A percentile compares a stretch with the other conserved stretches of the same genome.
Conservation (phyloP, 2,888 invertebrate genomes). For the Congeria kusceri region DNA sequence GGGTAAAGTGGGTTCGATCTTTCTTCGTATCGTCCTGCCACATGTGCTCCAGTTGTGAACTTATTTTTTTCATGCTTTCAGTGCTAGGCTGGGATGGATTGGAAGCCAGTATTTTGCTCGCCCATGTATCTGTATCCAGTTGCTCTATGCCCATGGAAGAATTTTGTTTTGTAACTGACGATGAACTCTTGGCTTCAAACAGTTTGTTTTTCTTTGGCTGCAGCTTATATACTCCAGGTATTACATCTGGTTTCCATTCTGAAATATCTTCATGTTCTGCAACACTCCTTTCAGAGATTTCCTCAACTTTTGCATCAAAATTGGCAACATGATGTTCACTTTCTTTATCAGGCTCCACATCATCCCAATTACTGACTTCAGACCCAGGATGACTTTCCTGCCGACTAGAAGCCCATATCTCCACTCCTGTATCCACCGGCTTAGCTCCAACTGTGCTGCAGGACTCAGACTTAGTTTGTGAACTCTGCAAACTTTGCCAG, state of each 20-base stretch:
- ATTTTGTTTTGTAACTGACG: too few species aligned
- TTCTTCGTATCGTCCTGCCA: slow-evolving; percentile 64
- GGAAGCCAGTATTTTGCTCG: slow-evolving; percentile 52
- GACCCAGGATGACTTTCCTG: background rate
- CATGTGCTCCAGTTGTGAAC: slow-evolving; percentile 54
- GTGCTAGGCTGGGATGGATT: slow-evolving; percentile 50
- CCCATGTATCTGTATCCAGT: slow-evolving; percentile 50
- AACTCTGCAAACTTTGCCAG: too few species aligned
- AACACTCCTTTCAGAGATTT: slow-evolving; percentile 29
- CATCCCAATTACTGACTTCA: too few species aligned
- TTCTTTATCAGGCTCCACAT: slow-evolving; percentile 27
- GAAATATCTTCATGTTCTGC: slow-evolving; percentile 17
- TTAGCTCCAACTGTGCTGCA: too few species aligned
- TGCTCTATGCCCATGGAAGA: too few species aligned
- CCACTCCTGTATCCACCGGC: background rate
- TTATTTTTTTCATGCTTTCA: slow-evolving; percentile 56
- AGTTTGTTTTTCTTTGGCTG: too few species aligned
- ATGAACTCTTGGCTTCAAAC: too few species aligned
- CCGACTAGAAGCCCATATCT: background rate
- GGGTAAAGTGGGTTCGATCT: slow-evolving; percentile 56
- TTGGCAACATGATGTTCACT: slow-evolving; percentile 36
- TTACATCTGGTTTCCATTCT: slow-evolving; percentile 48
- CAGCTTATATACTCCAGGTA: too few species aligned
- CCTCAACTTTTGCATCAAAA: slow-evolving; percentile 17
- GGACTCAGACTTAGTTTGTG: too few species aligned